Conservation (phyloP, 2,888 invertebrate species). For the Drosophila paracracens region DNA sequence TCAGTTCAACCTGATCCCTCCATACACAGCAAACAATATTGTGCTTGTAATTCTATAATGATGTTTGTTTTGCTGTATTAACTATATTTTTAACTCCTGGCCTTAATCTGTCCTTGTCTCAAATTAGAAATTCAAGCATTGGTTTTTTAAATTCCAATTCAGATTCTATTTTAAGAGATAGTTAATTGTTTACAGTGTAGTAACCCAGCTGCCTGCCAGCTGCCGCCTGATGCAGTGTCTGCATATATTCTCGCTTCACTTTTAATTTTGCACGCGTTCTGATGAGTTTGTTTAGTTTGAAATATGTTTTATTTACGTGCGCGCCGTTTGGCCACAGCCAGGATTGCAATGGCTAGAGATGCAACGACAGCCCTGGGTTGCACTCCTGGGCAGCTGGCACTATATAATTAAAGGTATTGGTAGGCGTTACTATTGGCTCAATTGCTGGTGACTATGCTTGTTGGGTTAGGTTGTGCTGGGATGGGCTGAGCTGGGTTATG, state of each 20-base stretch:
- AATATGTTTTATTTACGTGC: conserved; percentile 82
- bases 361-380: conserved; percentile 24
- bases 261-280: conserved; percentile 78
- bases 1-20: conserved; percentile 29
- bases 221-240: conserved; percentile 42
- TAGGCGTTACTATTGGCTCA: conserved; percentile 81
- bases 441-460: conserved; percentile 26
- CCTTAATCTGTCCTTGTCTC: neutral
- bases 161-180: neutral
- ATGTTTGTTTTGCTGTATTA: neutral
- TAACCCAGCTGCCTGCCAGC: neutral
- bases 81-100: neutral
- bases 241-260: conserved; percentile 70
- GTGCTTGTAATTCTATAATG: neutral
- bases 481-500: neutral
- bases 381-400: conserved; percentile 57
- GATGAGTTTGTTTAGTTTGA: conserved; percentile 81
- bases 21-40: conserved; percentile 2
- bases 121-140: neutral
- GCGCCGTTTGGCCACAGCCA: conserved; percentile 67
- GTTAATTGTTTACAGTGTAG: conserved; percentile 3
- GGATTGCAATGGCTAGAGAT: neutral
- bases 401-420: conserved; percentile 80
- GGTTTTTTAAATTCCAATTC: neutral
- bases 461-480: neutral